A percentile compares a stretch with the other conserved stretches of the same genome.
Conservation (phyloP, 2,797 vertebrate species). For the Catostomus latipinnis region DNA sequence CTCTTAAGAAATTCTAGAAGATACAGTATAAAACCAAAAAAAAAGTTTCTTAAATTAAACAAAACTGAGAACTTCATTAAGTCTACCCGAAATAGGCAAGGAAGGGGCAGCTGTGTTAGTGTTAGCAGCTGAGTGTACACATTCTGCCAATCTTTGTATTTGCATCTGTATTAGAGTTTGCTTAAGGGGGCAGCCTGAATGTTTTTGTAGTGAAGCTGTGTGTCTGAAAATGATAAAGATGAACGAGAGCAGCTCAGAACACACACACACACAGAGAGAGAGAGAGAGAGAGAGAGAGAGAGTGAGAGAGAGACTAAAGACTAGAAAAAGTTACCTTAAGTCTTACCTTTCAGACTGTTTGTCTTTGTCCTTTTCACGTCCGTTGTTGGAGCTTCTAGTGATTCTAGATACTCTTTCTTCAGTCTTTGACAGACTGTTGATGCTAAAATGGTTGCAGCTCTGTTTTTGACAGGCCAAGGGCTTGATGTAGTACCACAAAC, state of each 20-base stretch:
- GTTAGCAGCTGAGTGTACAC: slow-evolving; percentile 1
- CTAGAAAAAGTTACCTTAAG: slow-evolving; percentile 25
- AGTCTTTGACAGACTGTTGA: slow-evolving; percentile 3
- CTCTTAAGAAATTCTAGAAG: too few species aligned
- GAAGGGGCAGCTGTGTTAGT: slow-evolving; percentile 23
- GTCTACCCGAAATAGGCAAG: slow-evolving; percentile 5
- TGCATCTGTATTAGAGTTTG: not conserved
- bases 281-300: too few species aligned
- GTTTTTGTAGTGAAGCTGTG: slow-evolving; percentile 13
- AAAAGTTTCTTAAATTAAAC: not conserved
- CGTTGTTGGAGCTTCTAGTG: slow-evolving; percentile 10
- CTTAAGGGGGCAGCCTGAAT: not conserved
- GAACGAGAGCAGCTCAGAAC: slow-evolving; percentile 27
- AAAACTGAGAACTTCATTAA: slow-evolving; percentile 2
- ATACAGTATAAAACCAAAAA: not conserved
- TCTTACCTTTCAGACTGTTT: slow-evolving; percentile 27
- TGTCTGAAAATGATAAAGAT: slow-evolving; percentile 31
- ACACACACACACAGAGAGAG: too few species aligned
- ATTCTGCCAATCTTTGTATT: slow-evolving; percentile 13
- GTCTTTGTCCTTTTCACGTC: slow-evolving; percentile 30
- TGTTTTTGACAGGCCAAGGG: not conserved
- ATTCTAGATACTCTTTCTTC: slow-evolving; percentile 7
- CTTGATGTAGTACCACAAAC: not conserved
- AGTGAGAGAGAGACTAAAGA: not conserved
- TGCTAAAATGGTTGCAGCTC: not conserved